Base-by-base conservation (phyloP, 2,113 vertebrate species). In the Bettongia penicillata region DNA sequence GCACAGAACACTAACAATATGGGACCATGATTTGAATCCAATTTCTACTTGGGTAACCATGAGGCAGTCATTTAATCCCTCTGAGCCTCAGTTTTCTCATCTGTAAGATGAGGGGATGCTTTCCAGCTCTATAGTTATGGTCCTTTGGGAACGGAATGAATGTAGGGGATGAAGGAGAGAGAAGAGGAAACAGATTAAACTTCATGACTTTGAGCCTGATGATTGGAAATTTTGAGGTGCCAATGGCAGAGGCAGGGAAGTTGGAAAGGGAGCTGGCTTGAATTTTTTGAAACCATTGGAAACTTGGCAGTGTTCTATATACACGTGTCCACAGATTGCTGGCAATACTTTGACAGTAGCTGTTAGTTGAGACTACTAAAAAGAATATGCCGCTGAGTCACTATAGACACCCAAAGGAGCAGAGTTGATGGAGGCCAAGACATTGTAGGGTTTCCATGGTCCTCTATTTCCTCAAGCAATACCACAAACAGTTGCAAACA, bases 401-500 rank as follows among this genome's bases (percentile, higher is more conserved):
- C 16, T 96, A 28, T 68, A 43, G 93, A 96, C 43, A 77, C 53
- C 93, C 23, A 2, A 51, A 12, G 94, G 97, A 94, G 23, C 31
- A 96, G 93, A 95, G 77, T 23, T 93, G 92, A 96, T 93, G 23
- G 89, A 92, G 28, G 77, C 3, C 77, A 97, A 90, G 47, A 31
- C 0, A 92, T 53, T 28, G 31, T 55, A 94, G 93, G 43, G 8
- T 0, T 57, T 95, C 68, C 84, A 51, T 61, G 95, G 55, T 51
- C 37, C 50, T 3, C 91, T 92, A 43, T 94, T 3, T 47, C 93
- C 57, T 48, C 92, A 10, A 93, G 61, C 55, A 89, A 12, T 28
- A 51, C 95, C 90, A 51, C 95, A 96, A 97, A 96, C 95, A 90
- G 48, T 23, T 8, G 10, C 91, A 94, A 95, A 90, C 55, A 93